Percentiles rank a stretch among this genome's conserved stretches.
Conservation (phyloP, 2,888 invertebrate genomes). For the Drosophila atroscutellata region DNA sequence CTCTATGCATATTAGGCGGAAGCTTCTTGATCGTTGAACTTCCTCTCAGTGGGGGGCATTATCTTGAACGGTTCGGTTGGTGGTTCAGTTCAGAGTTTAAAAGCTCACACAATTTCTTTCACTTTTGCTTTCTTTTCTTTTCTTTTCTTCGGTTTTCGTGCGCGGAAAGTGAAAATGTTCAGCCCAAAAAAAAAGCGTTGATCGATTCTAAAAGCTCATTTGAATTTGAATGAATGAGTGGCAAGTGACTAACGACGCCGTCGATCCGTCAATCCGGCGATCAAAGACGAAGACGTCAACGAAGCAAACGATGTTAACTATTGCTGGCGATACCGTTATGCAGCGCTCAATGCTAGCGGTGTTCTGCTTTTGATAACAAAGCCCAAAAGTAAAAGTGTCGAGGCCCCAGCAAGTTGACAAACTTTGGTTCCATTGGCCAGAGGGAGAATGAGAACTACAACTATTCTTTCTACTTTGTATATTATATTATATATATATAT, state of each 20-base stretch:
- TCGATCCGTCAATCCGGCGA: not conserved
- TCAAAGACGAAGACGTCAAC: not conserved
- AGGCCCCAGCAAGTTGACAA: not conserved
- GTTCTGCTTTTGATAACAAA: slow-evolving; percentile 72
- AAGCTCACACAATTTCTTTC: slow-evolving; percentile 37
- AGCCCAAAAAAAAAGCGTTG: slow-evolving; percentile 21
- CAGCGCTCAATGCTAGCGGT: slow-evolving; percentile 52
- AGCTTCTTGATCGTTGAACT: slow-evolving; percentile 23
- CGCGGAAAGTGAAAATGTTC: slow-evolving; percentile 56
- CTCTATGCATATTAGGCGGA: slow-evolving; percentile 17
- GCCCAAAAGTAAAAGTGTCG: slow-evolving; percentile 66
- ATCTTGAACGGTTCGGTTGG: not conserved
- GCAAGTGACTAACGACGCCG: slow-evolving; percentile 9
- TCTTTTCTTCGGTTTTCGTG: slow-evolving; percentile 5
- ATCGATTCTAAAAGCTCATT: slow-evolving; percentile 46
- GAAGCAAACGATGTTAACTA: slow-evolving; percentile 9
- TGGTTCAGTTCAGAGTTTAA: slow-evolving; percentile 17
- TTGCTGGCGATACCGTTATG: slow-evolving; percentile 50
- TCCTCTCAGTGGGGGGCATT: slow-evolving; percentile 23
- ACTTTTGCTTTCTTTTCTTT: slow-evolving; percentile 62
- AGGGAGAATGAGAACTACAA: slow-evolving; percentile 19
- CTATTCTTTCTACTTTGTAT: not conserved
- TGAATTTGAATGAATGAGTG: slow-evolving; percentile 39
- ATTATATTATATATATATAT: not conserved
- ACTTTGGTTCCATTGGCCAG: slow-evolving; percentile 1